phyloP scores from a whole-genome alignment of 1,140 invertebrate species.

The Mya arenaria region DNA sequence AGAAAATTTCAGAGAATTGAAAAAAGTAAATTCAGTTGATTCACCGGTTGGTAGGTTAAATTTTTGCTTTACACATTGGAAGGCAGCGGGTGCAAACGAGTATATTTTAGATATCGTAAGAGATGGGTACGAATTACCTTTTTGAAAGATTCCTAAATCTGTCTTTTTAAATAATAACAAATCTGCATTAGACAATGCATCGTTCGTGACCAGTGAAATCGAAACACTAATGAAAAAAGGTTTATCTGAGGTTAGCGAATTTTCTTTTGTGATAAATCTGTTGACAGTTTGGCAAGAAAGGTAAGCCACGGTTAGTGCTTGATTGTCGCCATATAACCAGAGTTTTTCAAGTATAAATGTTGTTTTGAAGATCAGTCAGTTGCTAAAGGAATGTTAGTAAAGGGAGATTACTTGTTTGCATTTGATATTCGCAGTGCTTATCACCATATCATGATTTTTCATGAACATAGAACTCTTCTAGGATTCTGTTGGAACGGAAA shows the following conservation, averaged over 20 bases:
- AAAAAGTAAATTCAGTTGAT: background rate
- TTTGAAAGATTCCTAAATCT: background rate
- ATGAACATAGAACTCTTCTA: slow-evolving; percentile 16
- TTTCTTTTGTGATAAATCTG: background rate
- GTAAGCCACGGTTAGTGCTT: slow-evolving; percentile 7
- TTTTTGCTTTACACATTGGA: background rate
- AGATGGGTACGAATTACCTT: slow-evolving; percentile 35
- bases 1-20: background rate
- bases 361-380: slow-evolving; percentile 35
- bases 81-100: slow-evolving; percentile 8
- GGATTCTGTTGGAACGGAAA: slow-evolving; percentile 26
- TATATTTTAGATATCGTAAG: slow-evolving; percentile 33
- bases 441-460: slow-evolving; percentile 45
- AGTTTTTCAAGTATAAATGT: slow-evolving; percentile 27
- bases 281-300: background rate
- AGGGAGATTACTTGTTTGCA: slow-evolving; percentile 26
- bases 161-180: slow-evolving; percentile 23
- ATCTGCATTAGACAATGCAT: slow-evolving; percentile 6
- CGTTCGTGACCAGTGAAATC: slow-evolving; percentile 25
- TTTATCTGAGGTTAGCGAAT: background rate
- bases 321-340: slow-evolving; percentile 38
- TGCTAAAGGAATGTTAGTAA: slow-evolving; percentile 6
- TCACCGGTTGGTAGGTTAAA: slow-evolving; percentile 12
- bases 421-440: slow-evolving; percentile 31
- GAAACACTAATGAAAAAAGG: slow-evolving; percentile 16